A percentile compares a stretch with the other conserved stretches of the same genome.
Conservation (phyloP, 2,113 vertebrate species). For the Leuciscus idus region DNA sequence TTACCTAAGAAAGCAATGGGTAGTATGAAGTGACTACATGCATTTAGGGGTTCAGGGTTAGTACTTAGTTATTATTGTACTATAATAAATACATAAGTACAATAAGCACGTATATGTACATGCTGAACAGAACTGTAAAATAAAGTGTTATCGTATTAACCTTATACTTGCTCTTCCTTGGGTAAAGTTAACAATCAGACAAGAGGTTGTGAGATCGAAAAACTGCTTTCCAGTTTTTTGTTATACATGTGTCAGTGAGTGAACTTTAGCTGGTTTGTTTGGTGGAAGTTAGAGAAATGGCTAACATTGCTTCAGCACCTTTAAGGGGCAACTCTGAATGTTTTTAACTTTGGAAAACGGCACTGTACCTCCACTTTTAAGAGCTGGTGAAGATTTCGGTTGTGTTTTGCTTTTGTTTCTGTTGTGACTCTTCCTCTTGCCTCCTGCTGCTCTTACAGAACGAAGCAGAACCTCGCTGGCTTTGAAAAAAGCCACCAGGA, state of each 20-base stretch:
- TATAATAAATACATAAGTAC: too few relatives aligned
- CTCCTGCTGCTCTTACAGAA: conserved; percentile 90
- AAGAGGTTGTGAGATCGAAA: background rate
- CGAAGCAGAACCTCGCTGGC: conserved; percentile 95
- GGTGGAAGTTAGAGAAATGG: background rate
- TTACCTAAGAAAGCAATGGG: too few relatives aligned
- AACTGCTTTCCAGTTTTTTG: background rate
- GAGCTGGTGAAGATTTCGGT: conserved; percentile 86
- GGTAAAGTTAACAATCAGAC: background rate
- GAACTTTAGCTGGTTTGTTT: background rate
- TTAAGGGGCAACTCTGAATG: background rate
- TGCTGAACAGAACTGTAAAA: too few relatives aligned
- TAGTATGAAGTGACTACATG: too few relatives aligned
- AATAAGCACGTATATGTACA: too few relatives aligned
- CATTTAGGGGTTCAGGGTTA: too few relatives aligned
- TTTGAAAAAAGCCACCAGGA: conserved; percentile 98
- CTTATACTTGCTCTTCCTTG: background rate
- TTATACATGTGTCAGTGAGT: background rate
- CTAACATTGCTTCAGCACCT: background rate
- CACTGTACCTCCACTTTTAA: conserved; percentile 80
- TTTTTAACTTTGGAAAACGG: background rate
- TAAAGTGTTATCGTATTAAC: background rate
- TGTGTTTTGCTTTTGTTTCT: conserved; percentile 90
- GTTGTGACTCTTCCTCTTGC: conserved; percentile 91
- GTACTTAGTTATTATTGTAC: too few relatives aligned